These are phyloP conservation scores for Limanda limanda DNA, from an alignment of 2,113 vertebrate species.

Conservation along the genomic window DNA sequence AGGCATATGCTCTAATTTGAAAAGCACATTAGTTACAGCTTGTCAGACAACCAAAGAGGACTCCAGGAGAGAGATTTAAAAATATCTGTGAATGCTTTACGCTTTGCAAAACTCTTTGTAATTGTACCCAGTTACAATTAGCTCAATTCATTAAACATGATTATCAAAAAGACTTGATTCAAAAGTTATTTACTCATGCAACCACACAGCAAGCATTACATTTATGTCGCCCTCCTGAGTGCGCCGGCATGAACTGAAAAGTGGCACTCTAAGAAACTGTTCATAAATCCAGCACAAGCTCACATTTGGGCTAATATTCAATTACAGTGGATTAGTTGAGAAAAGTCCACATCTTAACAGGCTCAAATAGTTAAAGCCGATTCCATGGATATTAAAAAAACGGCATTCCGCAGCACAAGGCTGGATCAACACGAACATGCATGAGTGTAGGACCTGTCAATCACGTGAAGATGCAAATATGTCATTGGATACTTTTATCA, in stretches of 20 bases:
- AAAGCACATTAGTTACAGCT: slow-evolving; percentile 77
- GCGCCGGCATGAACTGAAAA: slow-evolving; percentile 51
- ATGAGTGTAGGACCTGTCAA: slow-evolving; percentile 63
- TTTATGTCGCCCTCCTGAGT: slow-evolving; percentile 45
- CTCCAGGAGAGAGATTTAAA: slow-evolving; percentile 71
- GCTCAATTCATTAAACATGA: slow-evolving; percentile 76
- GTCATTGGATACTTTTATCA: slow-evolving; percentile 54
- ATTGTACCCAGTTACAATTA: slow-evolving; percentile 81
- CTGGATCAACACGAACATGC: slow-evolving; percentile 55
- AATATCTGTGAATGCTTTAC: slow-evolving; percentile 62
- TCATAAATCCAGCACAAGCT: slow-evolving; percentile 71
- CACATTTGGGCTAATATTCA: slow-evolving; percentile 80
- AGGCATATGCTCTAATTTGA: slow-evolving; percentile 69
- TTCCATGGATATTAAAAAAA: slow-evolving; percentile 67
- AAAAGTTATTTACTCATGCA: slow-evolving; percentile 70
- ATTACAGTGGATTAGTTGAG: slow-evolving; percentile 78
- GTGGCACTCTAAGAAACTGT: slow-evolving; percentile 59
- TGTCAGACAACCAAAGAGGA: slow-evolving; percentile 67
- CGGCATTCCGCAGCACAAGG: slow-evolving; percentile 23
- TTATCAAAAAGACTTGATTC: slow-evolving; percentile 66
- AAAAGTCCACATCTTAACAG: slow-evolving; percentile 70
- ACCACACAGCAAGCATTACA: slow-evolving; percentile 40
- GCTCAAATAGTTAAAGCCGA: slow-evolving; percentile 74
- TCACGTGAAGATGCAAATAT: slow-evolving; percentile 58
- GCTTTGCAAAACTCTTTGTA: slow-evolving; percentile 69